Base-by-base conservation (phyloP, 2,113 vertebrate genomes). In the Gadus chalcogrammus region DNA sequence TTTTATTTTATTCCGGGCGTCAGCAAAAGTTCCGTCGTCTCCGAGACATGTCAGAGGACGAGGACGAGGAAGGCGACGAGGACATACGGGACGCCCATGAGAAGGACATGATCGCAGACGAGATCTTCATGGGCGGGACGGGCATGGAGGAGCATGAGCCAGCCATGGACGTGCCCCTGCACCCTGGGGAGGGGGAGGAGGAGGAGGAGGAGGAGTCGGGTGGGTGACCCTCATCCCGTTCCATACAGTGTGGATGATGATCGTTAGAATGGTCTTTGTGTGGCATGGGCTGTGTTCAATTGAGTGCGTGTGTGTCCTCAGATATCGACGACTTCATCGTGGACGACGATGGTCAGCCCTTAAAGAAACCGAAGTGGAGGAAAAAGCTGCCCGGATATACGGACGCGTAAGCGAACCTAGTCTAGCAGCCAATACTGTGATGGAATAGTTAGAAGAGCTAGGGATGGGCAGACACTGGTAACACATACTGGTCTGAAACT, bases 261-360 rank as follows among this genome's bases (percentile, higher is more conserved):
- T 9, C 42, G 11, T 48, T 13, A 16, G 16, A 58, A n/a, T 58
- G 55, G n/a, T 17, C 55, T 58, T 3, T 16, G 55, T 58, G 55
- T 58, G 16, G 8, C n/a, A 13, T 9, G 5, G 55, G 55, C 17
- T 58, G n/a, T 17, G 3, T 16, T 15, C 1, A 55, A 55, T 8
- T 16, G 12, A 4, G 16, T 55, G 53, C 13, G 53, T 55, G 12
- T 9, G 12, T 16, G 16, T 55, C 4, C 17, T 71, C 78, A 95
- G 95, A 96, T 80, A 95, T 96, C 1, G 94, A 95, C n/a, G 95
- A 96, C 79, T 96, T 96, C 76, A 96, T 96, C 68, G 95, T 96
- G 85, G 95, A 95, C 77, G 95, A 96, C 7, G 95, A 96, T 65
- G 95, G 95, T 15, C 95, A 96, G 53, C 95, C 95, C 61, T 85